Percentiles rank a stretch among this genome's conserved stretches.
Conservation (phyloP, 2,797 vertebrate genomes). For the Mormyrops attenuatus region DNA sequence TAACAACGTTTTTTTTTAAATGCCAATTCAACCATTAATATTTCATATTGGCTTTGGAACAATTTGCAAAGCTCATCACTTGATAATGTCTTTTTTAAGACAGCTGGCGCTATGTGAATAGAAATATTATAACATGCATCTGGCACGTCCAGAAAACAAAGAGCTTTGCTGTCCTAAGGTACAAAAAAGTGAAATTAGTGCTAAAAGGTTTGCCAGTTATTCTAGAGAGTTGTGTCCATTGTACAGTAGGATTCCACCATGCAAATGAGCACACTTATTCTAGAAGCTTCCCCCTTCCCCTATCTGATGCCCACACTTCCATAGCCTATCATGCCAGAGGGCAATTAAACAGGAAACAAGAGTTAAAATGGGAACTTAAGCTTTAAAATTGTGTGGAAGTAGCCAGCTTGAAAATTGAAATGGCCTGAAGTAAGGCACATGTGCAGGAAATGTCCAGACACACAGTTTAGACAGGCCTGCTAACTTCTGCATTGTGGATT, state of each 20-base stretch:
- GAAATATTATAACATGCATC: not conserved
- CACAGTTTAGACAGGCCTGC: not conserved
- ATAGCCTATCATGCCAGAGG: not conserved
- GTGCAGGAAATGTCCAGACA: not conserved
- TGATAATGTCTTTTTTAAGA: slow-evolving; percentile 7
- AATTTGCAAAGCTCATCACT: not conserved
- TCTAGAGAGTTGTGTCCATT: not conserved
- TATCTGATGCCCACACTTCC: not conserved
- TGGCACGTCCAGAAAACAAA: not conserved
- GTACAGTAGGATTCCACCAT: not conserved
- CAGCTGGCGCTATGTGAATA: not conserved
- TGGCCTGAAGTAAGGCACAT: not conserved
- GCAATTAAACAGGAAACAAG: not conserved
- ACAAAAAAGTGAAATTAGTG: not conserved
- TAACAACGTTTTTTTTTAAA: not conserved
- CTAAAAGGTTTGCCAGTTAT: not conserved
- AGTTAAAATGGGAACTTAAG: not conserved
- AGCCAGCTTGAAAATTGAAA: not conserved
- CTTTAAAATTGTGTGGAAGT: not conserved
- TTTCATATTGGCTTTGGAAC: slow-evolving; percentile 18
- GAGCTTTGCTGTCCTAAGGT: not conserved
- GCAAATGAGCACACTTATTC: not conserved
- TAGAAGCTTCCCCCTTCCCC: no score
- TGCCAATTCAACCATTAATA: slow-evolving; percentile 1
- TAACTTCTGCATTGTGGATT: not conserved